Percentiles rank a stretch among this genome's conserved stretches.
phyloP scores from a whole-genome alignment of 2,888 invertebrate genomes.

The Parochlus steinenii region DNA sequence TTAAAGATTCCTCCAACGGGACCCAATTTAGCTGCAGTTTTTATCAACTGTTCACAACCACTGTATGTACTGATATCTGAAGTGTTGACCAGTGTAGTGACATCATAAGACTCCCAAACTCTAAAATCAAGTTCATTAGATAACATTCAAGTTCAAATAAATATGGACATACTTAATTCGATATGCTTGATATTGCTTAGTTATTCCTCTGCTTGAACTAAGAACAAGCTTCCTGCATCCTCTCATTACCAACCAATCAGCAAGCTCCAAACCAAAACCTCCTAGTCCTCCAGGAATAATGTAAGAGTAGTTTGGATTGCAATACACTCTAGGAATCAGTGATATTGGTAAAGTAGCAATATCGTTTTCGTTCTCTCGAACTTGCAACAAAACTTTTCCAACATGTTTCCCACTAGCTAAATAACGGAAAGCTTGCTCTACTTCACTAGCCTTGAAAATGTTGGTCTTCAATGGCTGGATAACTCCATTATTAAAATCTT shows the following conservation, averaged over 20 bases:
- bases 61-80: conserved; percentile 50
- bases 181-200: conserved; percentile 65
- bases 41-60: conserved; percentile 52
- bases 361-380: conserved; percentile 20
- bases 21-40: conserved; percentile 43
- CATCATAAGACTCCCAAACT: conserved; percentile 55
- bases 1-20: conserved; percentile 80
- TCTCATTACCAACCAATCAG: conserved; percentile 69
- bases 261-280: conserved; percentile 80
- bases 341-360: conserved; percentile 20
- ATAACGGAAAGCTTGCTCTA: conserved; percentile 54
- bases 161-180: conserved; percentile 38
- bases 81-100: conserved; percentile 47
- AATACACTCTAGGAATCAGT: conserved; percentile 22
- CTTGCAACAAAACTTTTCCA: conserved; percentile 45
- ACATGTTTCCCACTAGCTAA: conserved; percentile 59
- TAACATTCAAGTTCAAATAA: neutral
- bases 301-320: conserved; percentile 28
- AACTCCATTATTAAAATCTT: conserved; percentile 48
- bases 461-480: conserved; percentile 50
- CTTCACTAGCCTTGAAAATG: conserved; percentile 43
- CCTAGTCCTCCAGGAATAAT: conserved; percentile 69
- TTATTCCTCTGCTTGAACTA: conserved; percentile 62
- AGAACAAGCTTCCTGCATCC: conserved; percentile 65
- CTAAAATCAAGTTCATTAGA: conserved; percentile 23